These are phyloP conservation scores for Eristalis pertinax DNA, from an alignment of 2,888 invertebrate species.

Conservation along the genomic window DNA sequence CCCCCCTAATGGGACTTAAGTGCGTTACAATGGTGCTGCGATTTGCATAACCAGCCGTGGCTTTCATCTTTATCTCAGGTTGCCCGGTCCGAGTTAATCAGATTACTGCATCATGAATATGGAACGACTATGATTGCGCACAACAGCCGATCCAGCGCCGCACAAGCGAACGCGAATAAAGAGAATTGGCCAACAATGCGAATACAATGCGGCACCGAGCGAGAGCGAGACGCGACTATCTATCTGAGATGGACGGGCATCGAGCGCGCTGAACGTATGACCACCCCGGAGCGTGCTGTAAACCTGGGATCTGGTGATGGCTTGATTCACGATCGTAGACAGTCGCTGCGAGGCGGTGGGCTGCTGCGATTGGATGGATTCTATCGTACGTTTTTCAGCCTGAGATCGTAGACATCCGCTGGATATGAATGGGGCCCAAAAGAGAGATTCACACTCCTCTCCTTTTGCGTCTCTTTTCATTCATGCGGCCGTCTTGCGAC, in stretches of 20 bases:
- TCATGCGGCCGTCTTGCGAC: conserved; percentile 13
- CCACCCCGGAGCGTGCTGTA: not conserved
- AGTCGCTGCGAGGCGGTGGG: not conserved
- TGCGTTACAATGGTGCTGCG: conserved; percentile 47
- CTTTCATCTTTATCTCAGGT: conserved; percentile 6
- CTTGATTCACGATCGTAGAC: conserved; percentile 32
- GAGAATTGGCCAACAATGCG: conserved; percentile 58
- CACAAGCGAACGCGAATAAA: conserved; percentile 24
- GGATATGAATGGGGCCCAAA: conserved; percentile 10
- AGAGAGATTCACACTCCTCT: not conserved
- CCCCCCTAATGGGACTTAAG: conserved; percentile 31
- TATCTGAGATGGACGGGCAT: not conserved
- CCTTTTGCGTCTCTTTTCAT: conserved; percentile 1
- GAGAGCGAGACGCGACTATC: not conserved
- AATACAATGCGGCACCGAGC: not conserved
- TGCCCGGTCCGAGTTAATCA: conserved; percentile 31
- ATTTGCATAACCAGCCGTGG: conserved; percentile 53
- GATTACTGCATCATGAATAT: conserved; percentile 60
- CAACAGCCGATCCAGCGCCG: conserved; percentile 18
- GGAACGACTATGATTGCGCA: conserved; percentile 54
- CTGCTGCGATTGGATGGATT: conserved; percentile 39
- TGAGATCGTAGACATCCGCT: conserved; percentile 7
- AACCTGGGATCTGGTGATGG: conserved; percentile 14
- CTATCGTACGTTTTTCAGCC: conserved; percentile 47
- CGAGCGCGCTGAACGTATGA: not conserved